These are phyloP conservation scores for Cephus cinctus DNA, from an alignment of 1,140 invertebrate species.

Conservation along the genomic window DNA sequence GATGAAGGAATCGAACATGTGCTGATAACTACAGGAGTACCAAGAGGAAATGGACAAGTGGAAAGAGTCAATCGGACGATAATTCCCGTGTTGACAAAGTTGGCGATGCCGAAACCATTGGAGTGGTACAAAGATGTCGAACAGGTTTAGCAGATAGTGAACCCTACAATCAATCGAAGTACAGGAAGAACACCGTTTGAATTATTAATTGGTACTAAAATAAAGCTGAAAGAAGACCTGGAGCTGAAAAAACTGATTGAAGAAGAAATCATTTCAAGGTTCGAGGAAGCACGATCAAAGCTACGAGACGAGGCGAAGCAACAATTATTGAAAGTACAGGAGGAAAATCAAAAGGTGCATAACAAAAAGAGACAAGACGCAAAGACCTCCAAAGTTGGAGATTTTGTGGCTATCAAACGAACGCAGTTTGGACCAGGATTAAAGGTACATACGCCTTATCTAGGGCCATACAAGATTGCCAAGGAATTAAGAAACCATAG, in stretches of 20 bases:
- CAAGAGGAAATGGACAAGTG: conserved; percentile 35
- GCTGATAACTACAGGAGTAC: conserved; percentile 29
- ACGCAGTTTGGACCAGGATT: conserved; percentile 18
- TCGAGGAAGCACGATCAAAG: not conserved
- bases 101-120: conserved; percentile 25
- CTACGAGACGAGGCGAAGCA: conserved; percentile 20
- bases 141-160: conserved; percentile 32
- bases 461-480: conserved; percentile 17
- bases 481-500: conserved; percentile 13
- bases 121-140: conserved; percentile 35
- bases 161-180: conserved; percentile 33
- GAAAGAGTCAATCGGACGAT: conserved; percentile 31
- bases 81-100: conserved; percentile 31
- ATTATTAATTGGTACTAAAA: conserved; percentile 24
- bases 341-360: conserved; percentile 32
- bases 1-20: conserved; percentile 1
- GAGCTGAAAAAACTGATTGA: not conserved
- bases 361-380: conserved; percentile 25
- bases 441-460: conserved; percentile 11
- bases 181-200: conserved; percentile 35
- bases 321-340: conserved; percentile 31
- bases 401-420: conserved; percentile 22
- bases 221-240: not conserved
- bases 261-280: not conserved
- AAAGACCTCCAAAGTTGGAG: conserved; percentile 16